Evolutionary conservation across 2,888 invertebrate species (phyloP), one percentile per base, ranked within the genome.

Genomic region (Acanthopleura granulata): DNA sequence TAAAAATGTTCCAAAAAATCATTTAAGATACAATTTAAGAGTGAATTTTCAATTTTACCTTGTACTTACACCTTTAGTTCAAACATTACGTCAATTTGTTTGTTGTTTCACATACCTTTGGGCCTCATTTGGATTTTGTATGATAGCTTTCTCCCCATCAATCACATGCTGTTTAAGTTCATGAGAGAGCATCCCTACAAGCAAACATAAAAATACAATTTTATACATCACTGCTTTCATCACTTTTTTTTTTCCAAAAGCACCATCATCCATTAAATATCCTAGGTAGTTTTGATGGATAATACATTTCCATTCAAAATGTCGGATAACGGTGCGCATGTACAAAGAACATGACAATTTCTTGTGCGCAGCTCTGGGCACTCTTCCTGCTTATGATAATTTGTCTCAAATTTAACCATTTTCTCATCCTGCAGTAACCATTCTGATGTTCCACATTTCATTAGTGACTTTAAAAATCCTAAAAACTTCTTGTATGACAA

Each of bases 131-230:
- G 99, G 99, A 91, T 99, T 99, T 91, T 98, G 96, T 86, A 97
- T 97, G 83, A 97, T 96, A 30, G 96, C 95, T 92, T 99, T 99
- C 87, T 98, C 98, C 25, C 99, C 99, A 91, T 99, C 98, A 89
- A 98, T 98, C 90, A 96, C 91, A 83, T 98, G 97, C 79, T 87
- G 88, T 78, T 89, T 89, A 81, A 99, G 92, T 89, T 99, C 97
- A 91, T 99, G 98, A 86, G 92, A 93, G 57, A 92, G 85, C 92
- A 93, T 93, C 73, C 92, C 91, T 90, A 81, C 27, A 83, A 84
- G 30, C 27, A 29, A 30, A 18, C n/a, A 9, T n/a, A 27, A 40
- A 18, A 18, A 22, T 40, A n/a, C 30, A 22, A 22, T 49, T 6
- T 9, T 49, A 40, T 29, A 49, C 40, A 18, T 18, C 30, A 30